Evolutionary conservation across 2,113 vertebrate genomes (phyloP).

Genomic region (Percina caprodes): DNA sequence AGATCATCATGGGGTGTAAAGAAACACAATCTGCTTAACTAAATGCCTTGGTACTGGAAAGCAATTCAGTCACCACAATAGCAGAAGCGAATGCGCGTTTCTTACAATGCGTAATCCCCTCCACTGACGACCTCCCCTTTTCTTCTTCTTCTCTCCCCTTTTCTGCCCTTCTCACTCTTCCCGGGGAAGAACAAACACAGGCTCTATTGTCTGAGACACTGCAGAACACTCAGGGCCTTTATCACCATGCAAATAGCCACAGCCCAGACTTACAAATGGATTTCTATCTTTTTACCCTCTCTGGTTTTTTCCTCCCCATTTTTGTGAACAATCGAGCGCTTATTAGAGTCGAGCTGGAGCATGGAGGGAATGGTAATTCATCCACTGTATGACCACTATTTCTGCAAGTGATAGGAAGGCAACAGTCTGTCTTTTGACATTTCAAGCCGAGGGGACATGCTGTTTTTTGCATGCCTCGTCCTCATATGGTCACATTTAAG

Average conservation of each 20-base stretch:
- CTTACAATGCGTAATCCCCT: conserved; percentile 74
- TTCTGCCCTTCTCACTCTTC: conserved; percentile 76
- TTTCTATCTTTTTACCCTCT: conserved; percentile 75
- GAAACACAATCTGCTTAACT: conserved; percentile 74
- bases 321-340: conserved; percentile 82
- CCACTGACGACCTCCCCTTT: conserved; percentile 71
- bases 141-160: conserved; percentile 75
- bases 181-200: conserved; percentile 90
- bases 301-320: conserved; percentile 27
- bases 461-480: conserved; percentile 67
- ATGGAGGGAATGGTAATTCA: conserved; percentile 78
- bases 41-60: conserved; percentile 66
- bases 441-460: conserved; percentile 75
- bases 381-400: conserved; percentile 77
- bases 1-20: conserved; percentile 48
- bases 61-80: conserved; percentile 64
- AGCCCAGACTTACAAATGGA: conserved; percentile 83
- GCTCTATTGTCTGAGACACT: conserved; percentile 89
- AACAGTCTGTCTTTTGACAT: conserved; percentile 82
- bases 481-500: conserved; percentile 67
- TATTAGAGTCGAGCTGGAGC: conserved; percentile 77
- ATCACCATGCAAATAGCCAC: conserved; percentile 88
- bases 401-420: conserved; percentile 78
- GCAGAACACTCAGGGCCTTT: conserved; percentile 86
- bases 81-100: conserved; percentile 45